Conservation (phyloP, 1,140 invertebrate genomes). For the Mycetomoellerius zeteki region DNA sequence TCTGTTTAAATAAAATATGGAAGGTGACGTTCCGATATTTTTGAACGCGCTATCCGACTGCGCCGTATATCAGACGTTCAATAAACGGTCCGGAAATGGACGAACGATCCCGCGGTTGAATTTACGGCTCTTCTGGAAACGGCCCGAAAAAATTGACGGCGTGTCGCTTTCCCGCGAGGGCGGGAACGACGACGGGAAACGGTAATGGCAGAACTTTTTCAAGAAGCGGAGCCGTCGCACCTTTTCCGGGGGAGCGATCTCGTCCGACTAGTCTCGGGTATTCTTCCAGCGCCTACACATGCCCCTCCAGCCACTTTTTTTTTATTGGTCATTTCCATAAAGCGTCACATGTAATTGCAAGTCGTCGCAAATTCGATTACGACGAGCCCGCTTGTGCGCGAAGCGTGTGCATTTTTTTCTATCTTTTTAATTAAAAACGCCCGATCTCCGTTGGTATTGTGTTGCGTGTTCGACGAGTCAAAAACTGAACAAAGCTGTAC, state of each 20-base stretch:
- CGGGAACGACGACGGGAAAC: conserved; percentile 39
- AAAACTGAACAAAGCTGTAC: conserved; percentile 42
- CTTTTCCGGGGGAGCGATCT: conserved; percentile 19
- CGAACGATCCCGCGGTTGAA: conserved; percentile 54
- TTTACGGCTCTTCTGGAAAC: conserved; percentile 58
- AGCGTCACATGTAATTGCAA: conserved; percentile 43
- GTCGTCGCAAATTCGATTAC: conserved; percentile 59
- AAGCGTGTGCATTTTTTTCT: background rate
- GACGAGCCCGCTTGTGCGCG: conserved; percentile 31
- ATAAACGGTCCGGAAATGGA: conserved; percentile 60
- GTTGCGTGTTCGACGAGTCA: conserved; percentile 22
- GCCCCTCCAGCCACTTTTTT: background rate
- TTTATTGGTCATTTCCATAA: conserved; percentile 58
- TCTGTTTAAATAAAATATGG: conserved; percentile 34
- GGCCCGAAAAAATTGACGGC: conserved; percentile 58
- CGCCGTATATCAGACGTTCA: conserved; percentile 47
- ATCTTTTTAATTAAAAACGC: conserved; percentile 48
- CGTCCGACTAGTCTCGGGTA: conserved; percentile 37
- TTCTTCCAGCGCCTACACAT: background rate
- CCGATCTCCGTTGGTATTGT: background rate
- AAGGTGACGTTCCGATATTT: conserved; percentile 32
- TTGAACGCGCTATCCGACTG: conserved; percentile 28
- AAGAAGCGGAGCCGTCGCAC: conserved; percentile 45
- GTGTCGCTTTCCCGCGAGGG: conserved; percentile 39
- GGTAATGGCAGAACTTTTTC: conserved; percentile 61